These are phyloP conservation scores for Tolmerus cingulatus DNA, from an alignment of 2,888 invertebrate species.

Conservation along the genomic window DNA sequence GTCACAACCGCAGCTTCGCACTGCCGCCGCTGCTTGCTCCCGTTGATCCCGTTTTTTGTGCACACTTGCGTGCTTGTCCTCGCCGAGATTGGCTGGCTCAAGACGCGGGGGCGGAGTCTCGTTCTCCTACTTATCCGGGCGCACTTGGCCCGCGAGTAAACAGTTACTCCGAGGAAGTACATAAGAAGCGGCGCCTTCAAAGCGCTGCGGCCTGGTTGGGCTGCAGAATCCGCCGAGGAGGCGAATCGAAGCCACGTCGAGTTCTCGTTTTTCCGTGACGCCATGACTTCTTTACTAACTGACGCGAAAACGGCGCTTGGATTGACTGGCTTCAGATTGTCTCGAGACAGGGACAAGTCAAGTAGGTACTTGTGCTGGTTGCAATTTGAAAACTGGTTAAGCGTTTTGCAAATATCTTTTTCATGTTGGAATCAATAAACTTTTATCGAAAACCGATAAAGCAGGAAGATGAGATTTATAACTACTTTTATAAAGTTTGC, in stretches of 20 bases:
- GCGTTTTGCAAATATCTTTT: neutral
- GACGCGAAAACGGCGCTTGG: neutral
- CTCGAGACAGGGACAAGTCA: neutral
- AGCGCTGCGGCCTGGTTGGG: neutral
- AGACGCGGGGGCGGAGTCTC: neutral
- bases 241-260: neutral
- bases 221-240: neutral
- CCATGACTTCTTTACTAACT: neutral
- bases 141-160: neutral
- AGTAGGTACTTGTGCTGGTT: neutral
- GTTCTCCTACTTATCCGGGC: neutral
- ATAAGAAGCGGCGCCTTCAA: neutral
- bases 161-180: neutral
- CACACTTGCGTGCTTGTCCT: conserved; percentile 34
- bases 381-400: neutral
- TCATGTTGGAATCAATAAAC: too few species aligned
- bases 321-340: neutral
- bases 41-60: neutral
- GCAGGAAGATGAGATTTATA: too few species aligned
- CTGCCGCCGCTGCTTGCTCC: neutral
- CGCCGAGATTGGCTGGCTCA: conserved; percentile 16
- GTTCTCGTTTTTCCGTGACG: neutral
- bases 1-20: neutral
- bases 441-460: too few species aligned
- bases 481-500: too few species aligned